Evolutionary conservation across 1,140 invertebrate species (phyloP).

Genomic region (Drosophila melanica): DNA sequence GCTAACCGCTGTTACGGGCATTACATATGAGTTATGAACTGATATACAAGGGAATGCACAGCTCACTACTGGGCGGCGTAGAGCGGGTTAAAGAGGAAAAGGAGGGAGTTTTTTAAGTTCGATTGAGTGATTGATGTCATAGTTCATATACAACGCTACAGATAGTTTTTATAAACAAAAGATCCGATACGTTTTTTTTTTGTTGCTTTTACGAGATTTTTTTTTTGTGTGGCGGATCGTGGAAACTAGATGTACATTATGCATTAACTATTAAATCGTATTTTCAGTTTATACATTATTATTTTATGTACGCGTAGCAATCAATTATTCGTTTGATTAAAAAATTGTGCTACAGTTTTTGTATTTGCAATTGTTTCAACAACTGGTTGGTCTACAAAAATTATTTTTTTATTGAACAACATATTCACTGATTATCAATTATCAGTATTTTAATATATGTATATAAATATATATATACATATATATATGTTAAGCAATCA

Average conservation of each 20-base stretch:
- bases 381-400: conserved; percentile 29
- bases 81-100: not conserved
- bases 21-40: not conserved
- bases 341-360: conserved; percentile 43
- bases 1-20: conserved; percentile 5
- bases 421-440: conserved; percentile 43
- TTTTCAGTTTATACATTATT: conserved; percentile 8
- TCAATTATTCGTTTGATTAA: conserved; percentile 4
- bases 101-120: conserved; percentile 16
- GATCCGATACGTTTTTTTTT: not conserved
- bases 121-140: conserved; percentile 4
- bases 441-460: conserved; percentile 12
- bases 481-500: conserved; percentile 30
- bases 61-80: too few relatives aligned
- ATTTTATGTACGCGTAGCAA: conserved; percentile 17
- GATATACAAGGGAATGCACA: not conserved
- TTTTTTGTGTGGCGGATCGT: not conserved
- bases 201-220: too few relatives aligned
- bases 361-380: conserved; percentile 29
- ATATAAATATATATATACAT: conserved; percentile 6
- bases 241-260: conserved; percentile 4
- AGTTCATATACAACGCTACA: not conserved
- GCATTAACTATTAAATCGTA: conserved; percentile 1
- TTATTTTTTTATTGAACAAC: conserved; percentile 20
- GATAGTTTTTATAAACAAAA: conserved; percentile 4